phyloP scores from a whole-genome alignment of 2,797 vertebrate genomes.

The Neomorphus geoffroyi region DNA sequence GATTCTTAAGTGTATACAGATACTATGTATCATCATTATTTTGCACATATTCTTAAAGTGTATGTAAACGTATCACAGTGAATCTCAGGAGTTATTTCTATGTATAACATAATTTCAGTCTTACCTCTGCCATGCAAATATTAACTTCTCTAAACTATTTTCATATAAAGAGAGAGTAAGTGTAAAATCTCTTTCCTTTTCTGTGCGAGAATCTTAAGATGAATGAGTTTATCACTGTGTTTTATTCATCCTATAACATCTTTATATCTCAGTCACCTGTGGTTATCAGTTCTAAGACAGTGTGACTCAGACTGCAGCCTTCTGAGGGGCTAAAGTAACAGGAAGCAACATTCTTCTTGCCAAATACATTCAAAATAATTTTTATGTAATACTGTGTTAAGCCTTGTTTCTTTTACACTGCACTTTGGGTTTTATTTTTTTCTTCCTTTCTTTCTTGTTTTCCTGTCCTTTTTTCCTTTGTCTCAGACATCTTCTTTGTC shows the following conservation, averaged over 20 bases:
- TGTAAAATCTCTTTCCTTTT: not conserved
- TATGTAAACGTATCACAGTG: not conserved
- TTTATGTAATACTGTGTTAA: not conserved
- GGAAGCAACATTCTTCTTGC: not conserved
- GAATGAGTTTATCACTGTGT: not conserved
- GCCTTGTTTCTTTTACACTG: not conserved
- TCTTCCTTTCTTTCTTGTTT: not conserved
- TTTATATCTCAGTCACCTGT: not conserved
- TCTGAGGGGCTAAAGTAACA: not conserved
- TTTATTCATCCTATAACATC: accelerated
- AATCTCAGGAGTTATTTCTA: not conserved
- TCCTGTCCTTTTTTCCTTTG: not conserved
- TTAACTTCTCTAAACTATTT: not conserved
- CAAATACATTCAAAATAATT: not conserved
- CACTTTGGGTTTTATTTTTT: not conserved
- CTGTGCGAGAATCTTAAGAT: not conserved
- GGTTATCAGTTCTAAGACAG: not conserved
- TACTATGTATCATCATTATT: not conserved
- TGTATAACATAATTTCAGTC: not conserved
- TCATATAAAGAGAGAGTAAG: not conserved
- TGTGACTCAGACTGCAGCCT: not conserved
- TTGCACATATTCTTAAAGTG: not conserved
- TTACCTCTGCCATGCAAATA: not conserved
- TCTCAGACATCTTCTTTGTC: not conserved
- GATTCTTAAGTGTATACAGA: not conserved